phyloP scores from a whole-genome alignment of 2,113 vertebrate species.

The Anhinga rufa region DNA sequence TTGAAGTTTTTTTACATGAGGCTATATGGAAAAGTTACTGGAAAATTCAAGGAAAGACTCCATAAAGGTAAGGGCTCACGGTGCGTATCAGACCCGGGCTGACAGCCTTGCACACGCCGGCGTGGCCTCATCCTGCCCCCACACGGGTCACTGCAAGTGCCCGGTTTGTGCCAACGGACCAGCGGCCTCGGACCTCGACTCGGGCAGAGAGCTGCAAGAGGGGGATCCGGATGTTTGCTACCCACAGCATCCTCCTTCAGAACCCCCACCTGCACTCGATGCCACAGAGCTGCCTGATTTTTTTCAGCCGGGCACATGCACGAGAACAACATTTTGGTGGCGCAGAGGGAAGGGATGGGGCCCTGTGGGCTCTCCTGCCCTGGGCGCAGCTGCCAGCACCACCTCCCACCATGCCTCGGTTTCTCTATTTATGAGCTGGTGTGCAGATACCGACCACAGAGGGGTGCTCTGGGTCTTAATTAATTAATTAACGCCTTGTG shows the following conservation, averaged over 20 bases:
- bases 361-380: neutral
- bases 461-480: conserved; percentile 56
- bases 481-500: conserved; percentile 43
- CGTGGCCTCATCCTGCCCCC: neutral
- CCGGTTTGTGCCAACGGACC: neutral
- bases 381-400: neutral
- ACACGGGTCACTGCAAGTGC: fast-evolving
- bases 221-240: neutral
- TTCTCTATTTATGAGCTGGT: neutral
- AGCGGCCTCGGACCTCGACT: neutral
- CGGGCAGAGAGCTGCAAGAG: neutral
- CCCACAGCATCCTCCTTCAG: neutral
- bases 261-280: fast-evolving
- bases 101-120: fast-evolving
- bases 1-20: conserved; percentile 64
- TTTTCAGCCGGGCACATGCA: fast-evolving
- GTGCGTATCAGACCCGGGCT: fast-evolving
- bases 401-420: neutral
- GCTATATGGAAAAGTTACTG: conserved; percentile 44
- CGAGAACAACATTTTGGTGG: fast-evolving
- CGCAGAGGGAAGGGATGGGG: neutral
- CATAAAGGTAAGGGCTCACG: fast-evolving
- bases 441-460: conserved; percentile 30
- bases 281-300: neutral
- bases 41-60: conserved; percentile 18